Base-by-base conservation (phyloP, 2,113 vertebrate species). In the Nothocercus nigrocapillus region DNA sequence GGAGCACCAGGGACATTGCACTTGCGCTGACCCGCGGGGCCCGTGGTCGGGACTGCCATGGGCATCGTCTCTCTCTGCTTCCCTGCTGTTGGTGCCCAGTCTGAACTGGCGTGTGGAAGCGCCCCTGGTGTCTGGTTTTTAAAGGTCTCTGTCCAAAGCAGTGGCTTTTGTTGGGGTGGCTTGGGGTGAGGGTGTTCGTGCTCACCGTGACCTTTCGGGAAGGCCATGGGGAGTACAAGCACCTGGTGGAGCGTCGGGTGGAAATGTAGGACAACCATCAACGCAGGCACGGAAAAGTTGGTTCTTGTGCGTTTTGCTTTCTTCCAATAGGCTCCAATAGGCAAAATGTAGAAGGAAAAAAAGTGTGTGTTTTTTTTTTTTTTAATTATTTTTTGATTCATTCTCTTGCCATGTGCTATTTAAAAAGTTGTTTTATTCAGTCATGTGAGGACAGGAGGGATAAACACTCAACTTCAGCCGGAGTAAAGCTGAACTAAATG, bases 81-180 rank as follows among this genome's bases (percentile, higher is more conserved):
- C 51, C 28, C 36, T 13, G 2, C 14, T 66, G 12, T 20, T 58
- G 49, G 38, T 90, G 34, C 30, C 38, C 34, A 61, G 18, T 38
- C 47, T 40, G 1, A 79, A 3, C 16, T 32, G 38, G 22, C 74
- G 69, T 62, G 47, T 13, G 68, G 32, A 40, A 64, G 38, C 30
- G 66, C 38, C 36, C 61, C n/a, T 70, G 61, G 27, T 36, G 13
- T 47, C 12, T 25, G 6, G 17, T 47, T 14, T 54, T 58, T 28
- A n/a, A 54, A 28, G n/a, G 15, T 34, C 51, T 67, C 42, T 67
- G 36, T 51, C 36, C 38, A 51, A 51, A 82, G 18, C 49, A 1
- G 0, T 32, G 13, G 13, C 9, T n/a, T 76, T 91, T 11, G 0
- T 58, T 66, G 2, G 0, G 0, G 32, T 56, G 45, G 30, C 49